Evolutionary conservation across 2,888 invertebrate species (phyloP).

Genomic region (Drosophila acutilabella): DNA sequence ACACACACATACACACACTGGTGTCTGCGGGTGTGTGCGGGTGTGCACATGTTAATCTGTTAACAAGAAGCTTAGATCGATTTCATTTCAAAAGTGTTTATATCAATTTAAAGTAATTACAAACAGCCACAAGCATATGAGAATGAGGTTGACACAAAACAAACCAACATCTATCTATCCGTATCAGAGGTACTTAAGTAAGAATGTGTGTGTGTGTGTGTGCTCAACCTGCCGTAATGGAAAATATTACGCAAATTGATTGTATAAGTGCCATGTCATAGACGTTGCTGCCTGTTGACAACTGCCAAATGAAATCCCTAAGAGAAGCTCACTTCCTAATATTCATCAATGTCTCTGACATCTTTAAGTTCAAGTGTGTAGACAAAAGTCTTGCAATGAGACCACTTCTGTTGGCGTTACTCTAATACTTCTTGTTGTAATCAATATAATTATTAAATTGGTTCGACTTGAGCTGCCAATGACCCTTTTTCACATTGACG

Average conservation of each 20-base stretch:
- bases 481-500: constrained; percentile 38
- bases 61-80: constrained; percentile 82
- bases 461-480: constrained; percentile 32
- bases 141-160: constrained; percentile 46
- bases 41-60: constrained; percentile 73
- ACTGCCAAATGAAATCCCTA: constrained; percentile 34
- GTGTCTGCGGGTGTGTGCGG: constrained; percentile 18
- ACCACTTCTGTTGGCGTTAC: constrained; percentile 32
- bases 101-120: constrained; percentile 82
- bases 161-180: constrained; percentile 36
- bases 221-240: constrained; percentile 49
- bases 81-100: constrained; percentile 81
- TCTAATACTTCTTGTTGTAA: constrained; percentile 42
- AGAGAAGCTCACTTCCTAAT: constrained; percentile 10
- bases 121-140: constrained; percentile 75
- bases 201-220: constrained; percentile 10
- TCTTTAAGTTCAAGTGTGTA: constrained; percentile 44
- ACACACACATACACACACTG: no score
- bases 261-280: constrained; percentile 59
- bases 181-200: constrained; percentile 24
- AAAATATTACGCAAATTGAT: constrained; percentile 69
- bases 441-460: constrained; percentile 70
- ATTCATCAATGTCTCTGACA: constrained; percentile 25
- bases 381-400: constrained; percentile 49
- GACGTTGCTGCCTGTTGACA: constrained; percentile 49